Conservation (phyloP, 2,797 vertebrate genomes). For the Micrastur ruficollis region DNA sequence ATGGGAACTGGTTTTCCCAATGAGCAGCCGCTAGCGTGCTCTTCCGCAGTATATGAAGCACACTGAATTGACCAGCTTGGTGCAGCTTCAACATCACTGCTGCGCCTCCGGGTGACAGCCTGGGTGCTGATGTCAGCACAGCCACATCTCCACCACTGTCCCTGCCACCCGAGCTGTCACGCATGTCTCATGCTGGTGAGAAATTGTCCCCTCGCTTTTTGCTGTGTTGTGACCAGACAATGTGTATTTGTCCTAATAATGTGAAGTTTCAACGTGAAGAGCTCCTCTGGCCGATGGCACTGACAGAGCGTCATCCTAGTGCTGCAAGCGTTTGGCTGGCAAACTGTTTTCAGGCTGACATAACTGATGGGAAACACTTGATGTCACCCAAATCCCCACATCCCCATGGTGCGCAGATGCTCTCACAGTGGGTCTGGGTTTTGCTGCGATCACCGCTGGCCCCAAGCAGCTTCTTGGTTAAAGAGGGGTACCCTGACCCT, state of each 20-base stretch:
- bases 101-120: neutral
- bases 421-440: neutral
- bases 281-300: neutral
- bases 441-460: fast-evolving
- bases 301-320: neutral
- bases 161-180: neutral
- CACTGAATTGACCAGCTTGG: neutral
- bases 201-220: neutral
- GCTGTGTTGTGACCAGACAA: neutral
- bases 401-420: neutral
- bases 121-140: neutral
- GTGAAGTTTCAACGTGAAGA: neutral
- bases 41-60: neutral
- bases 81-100: neutral
- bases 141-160: neutral
- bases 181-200: fast-evolving
- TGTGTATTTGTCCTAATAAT: neutral
- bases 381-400: neutral
- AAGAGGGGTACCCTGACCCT: neutral
- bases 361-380: neutral
- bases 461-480: neutral
- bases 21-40: neutral
- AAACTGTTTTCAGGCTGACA: neutral
- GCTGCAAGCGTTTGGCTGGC: neutral
- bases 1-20: constrained; percentile 63